Conservation (phyloP, 1,140 invertebrate genomes). For the Maniola jurtina region DNA sequence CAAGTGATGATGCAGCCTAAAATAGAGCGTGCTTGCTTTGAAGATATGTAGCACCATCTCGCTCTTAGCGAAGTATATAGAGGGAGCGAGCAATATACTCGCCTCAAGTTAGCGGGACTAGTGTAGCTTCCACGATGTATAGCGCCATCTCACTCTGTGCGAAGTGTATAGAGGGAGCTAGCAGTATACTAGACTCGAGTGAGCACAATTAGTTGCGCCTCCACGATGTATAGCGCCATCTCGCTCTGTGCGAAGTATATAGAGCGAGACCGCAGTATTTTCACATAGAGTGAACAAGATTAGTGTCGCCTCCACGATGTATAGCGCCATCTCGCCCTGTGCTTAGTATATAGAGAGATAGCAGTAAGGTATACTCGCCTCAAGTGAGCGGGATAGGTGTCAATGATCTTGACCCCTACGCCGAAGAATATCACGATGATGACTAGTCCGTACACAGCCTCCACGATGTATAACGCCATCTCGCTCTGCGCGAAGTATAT, state of each 20-base stretch:
- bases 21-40: too few relatives aligned
- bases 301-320: background rate
- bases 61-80: conserved; percentile 50
- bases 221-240: conserved; percentile 65
- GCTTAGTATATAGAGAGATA: background rate
- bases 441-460: conserved; percentile 59
- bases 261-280: conserved; percentile 49
- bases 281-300: background rate
- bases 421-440: conserved; percentile 60
- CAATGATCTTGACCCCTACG: conserved; percentile 55
- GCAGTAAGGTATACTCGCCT: conserved; percentile 51
- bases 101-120: too few relatives aligned
- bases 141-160: background rate
- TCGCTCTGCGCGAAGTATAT: conserved; percentile 55
- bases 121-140: background rate
- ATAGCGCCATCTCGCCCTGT: background rate
- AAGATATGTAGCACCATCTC: conserved; percentile 65
- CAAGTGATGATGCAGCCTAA: too few relatives aligned
- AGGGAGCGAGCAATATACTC: conserved; percentile 49
- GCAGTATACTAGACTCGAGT: conserved; percentile 55
- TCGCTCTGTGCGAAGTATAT: conserved; percentile 55
- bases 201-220: conserved; percentile 66
- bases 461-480: conserved; percentile 64
- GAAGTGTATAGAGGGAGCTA: background rate
- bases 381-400: conserved; percentile 69